Evolutionary conservation across 2,888 invertebrate genomes (phyloP), one percentile per base, ranked within the genome.

Genomic region (Stenoptilia bipunctidactyla): DNA sequence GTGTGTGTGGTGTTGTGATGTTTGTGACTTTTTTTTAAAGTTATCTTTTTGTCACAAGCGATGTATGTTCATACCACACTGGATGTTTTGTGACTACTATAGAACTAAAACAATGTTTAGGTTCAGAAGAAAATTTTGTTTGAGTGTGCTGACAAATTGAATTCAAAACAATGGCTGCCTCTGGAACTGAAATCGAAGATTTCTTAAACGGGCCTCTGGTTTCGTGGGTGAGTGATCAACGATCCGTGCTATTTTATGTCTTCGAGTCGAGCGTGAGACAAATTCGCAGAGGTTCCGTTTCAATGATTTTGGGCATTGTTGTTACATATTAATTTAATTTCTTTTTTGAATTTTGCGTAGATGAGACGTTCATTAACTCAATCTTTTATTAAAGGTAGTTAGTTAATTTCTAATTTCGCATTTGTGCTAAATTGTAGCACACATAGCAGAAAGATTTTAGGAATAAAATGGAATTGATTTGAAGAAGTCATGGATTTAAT

Each of bases 131-230:
- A 30, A 30, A 10, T 8, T 4, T 30, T 30, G 10, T 30, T 5
- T 30, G 2, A 10, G 4, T 30, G 30, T 9, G 30, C 30, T 12
- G n/a, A n/a, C 4, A n/a, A 4, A n/a, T 30, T 52, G 76, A 80
- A 74, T 71, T 56, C 53, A 61, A 58, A 63, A 56, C 60, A 62
- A 87, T 86, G 86, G 85, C 86, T 55, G 88, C 88, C 56, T 85
- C 90, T 65, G 86, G 89, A 59, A 85, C 88, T 57, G 92, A 92
- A 82, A 89, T 93, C 57, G 92, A 94, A 66, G 92, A 93, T 66
- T 91, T 94, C 75, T 87, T 94, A 69, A 88, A 89, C 66, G 93
- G 93, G 61, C 92, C 93, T 61, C 85, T 94, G 53, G 91, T 94
- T 58, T 90, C 91, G 71, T 94, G 94, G 94, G 94, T 94, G 86